Evolutionary conservation across 2,113 vertebrate genomes (phyloP).

Genomic region (Mesembrinibis cayennensis): DNA sequence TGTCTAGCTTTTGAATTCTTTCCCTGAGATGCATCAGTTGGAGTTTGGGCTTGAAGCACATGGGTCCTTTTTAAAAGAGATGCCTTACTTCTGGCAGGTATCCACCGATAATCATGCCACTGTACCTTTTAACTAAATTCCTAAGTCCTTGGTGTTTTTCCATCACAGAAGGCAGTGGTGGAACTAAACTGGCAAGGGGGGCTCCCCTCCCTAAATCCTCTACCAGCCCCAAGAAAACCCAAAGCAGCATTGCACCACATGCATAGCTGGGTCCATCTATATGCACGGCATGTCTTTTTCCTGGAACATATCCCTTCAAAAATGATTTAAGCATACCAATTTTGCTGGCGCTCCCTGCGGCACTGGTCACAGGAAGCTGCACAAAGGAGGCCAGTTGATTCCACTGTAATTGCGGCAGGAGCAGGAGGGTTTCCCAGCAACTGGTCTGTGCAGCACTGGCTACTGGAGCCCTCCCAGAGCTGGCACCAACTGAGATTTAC

Average conservation of each 20-base stretch:
- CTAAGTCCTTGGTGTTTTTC: background rate
- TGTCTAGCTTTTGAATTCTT: background rate
- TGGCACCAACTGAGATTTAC: background rate
- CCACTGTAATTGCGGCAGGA: background rate
- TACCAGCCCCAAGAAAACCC: background rate
- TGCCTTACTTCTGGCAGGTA: background rate
- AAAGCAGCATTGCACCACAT: background rate
- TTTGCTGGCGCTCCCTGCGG: background rate
- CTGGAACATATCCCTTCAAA: background rate
- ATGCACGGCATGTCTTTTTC: background rate
- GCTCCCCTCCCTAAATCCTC: background rate
- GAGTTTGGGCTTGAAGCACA: background rate
- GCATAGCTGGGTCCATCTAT: background rate
- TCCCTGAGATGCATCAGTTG: background rate
- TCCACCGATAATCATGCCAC: background rate
- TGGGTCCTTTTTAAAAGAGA: background rate
- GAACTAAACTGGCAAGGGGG: background rate
- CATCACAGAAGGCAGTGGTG: background rate
- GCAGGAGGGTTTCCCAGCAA: conserved; percentile 39
- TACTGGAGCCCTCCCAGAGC: background rate
- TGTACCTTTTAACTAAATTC: background rate
- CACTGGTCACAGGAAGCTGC: background rate
- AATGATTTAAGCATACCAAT: background rate
- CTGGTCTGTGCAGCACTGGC: background rate
- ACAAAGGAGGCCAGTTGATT: background rate